Base-by-base conservation (phyloP, 2,888 invertebrate genomes). In the Deilephila porcellus region DNA sequence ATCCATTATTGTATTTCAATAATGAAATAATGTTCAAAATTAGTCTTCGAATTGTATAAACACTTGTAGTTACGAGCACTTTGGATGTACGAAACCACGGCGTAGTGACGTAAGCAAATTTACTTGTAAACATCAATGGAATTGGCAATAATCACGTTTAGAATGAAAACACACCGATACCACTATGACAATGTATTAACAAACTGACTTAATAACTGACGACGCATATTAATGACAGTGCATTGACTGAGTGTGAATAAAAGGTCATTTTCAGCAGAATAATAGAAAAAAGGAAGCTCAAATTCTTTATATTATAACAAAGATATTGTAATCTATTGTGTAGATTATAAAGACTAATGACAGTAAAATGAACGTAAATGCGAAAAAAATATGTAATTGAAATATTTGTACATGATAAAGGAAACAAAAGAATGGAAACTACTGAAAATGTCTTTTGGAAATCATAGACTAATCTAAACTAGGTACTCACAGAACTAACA, bases 401-500 rank as follows among this genome's bases (percentile, higher is more conserved):
- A 32, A 32, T 32, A 32, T 32, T 60, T 20, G 25, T 4, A 60
- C 2, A 29, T 14, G 3, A 2, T 25, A 7, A 25, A 56, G 56
- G 6, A 29, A 67, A 17, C 0, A 71, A 76, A 71, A 75, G 77
- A 63, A 77, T 77, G 71, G 59, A 70, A 59, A 19, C 67, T 59
- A 63, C 73, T 79, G 74, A 73, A 77, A 76, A 74, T 73, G 75
- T 75, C 59, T 74, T n/a, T 77, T 74, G 34, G 29, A 52, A 67
- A 67, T 67, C 52, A 52, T 52, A 75, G 72, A 73, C 73, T 60
- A 74, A 71, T 75, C 73, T 81, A 74, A 83, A 82, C 78, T 87
- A 87, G 81, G 80, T 82, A 85, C 83, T 88, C 90, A 90, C 89
- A 77, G 76, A 81, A 91, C 88, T 91, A 91, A 93, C 88, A 78